phyloP scores from a whole-genome alignment of 1,140 invertebrate genomes.

The Drosophila baimaii region DNA sequence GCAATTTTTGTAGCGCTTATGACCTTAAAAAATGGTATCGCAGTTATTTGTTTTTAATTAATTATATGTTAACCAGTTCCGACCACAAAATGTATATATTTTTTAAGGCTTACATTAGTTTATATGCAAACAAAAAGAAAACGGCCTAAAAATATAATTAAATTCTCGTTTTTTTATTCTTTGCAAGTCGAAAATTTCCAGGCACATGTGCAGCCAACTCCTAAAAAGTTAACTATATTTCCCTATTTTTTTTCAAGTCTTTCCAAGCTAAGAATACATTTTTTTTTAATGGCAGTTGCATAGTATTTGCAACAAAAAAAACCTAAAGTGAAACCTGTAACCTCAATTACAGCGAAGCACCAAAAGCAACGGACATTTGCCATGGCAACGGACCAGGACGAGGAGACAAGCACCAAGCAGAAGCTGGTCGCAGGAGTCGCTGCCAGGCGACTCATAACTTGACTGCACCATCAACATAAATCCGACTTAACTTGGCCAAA shows the following conservation, averaged over 20 bases:
- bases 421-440: neutral
- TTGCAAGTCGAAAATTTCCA: neutral
- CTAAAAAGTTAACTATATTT: conserved; percentile 39
- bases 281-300: conserved; percentile 25
- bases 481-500: conserved; percentile 69
- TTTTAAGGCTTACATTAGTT: too few species aligned
- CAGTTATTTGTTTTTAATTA: too few species aligned
- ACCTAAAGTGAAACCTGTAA: conserved; percentile 50
- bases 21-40: too few species aligned
- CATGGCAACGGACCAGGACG: conserved; percentile 40
- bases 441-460: conserved; percentile 22
- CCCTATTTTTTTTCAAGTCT: neutral
- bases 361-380: conserved; percentile 30
- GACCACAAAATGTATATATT: too few species aligned
- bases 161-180: neutral
- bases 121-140: too few species aligned
- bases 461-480: conserved; percentile 69
- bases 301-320: neutral
- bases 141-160: neutral
- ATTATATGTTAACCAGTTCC: too few species aligned
- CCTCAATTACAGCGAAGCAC: conserved; percentile 57
- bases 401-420: neutral
- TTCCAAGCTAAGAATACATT: conserved; percentile 26
- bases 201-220: conserved; percentile 30
- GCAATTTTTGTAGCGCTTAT: too few species aligned